Base-by-base conservation (phyloP, 2,888 invertebrate genomes). In the Drosophila gaucha region DNA sequence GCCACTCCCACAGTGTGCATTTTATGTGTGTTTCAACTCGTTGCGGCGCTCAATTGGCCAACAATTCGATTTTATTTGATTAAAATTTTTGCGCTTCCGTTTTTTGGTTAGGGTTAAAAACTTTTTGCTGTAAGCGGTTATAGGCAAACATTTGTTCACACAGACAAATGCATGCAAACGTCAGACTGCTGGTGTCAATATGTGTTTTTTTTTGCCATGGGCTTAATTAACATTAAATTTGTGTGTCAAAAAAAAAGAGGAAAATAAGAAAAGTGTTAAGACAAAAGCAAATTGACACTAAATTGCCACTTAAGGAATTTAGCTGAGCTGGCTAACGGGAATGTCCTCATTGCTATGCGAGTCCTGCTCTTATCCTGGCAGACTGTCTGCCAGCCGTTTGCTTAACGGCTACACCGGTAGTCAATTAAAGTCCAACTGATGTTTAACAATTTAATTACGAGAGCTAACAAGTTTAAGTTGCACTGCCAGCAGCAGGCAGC, bases 361-460 rank as follows among this genome's bases (percentile, higher is more conserved):
- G 33, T 22, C 12, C 28, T n/a, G 22, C 38, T 22, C 1, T n/a
- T 31, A 30, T 24, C 14, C 51, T 16, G 30, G 12, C 39, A 30
- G 39, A 30, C 28, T 24, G 33, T 49, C 55, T 35, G 44, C 14
- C 51, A 28, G 18, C 49, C 54, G 36, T 63, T 62, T 44, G 59
- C 57, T 58, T 54, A 54, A 49, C 47, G 57, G 33, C 71, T 59
- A 52, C 55, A 67, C 60, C 71, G 67, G 63, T 62, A 85, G 83
- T 80, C 89, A 89, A 87, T 89, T 90, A 85, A 90, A 89, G 79
- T 78, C 76, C 74, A 87, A 87, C 80, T 83, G 76, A 72, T 78
- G 83, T 80, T 89, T 74, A 80, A 89, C 79, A 77, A 87, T 89
- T 90, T 87, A 89, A 90, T 90, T 89, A 89, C 76, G 54, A 74